Base-by-base conservation (phyloP, 2,888 invertebrate genomes). In the Habroteleia sp. region DNA sequence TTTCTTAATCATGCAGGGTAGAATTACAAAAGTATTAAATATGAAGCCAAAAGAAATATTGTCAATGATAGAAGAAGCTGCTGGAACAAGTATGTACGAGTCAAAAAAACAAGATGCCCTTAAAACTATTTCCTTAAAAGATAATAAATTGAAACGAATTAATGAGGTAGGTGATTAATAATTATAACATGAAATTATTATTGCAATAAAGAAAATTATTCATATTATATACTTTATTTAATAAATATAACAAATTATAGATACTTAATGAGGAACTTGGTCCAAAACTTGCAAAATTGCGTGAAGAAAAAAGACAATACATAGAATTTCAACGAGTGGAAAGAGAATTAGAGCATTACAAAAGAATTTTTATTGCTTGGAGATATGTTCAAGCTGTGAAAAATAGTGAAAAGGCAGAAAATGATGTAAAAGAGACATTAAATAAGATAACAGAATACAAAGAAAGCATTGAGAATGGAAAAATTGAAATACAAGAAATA, bases 1-100 rank as follows among this genome's bases (percentile, higher is more conserved):
- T 89, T 99, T 99, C 89, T 92, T 99, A 25, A 99, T 99, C 84
- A 99, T 99, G 99, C 99, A 99, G 91, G 99, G 99, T 0, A 92
- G 97, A 77, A 98, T 99, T 79, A 99, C 99, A 0, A 99, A 99
- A 91, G 99, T 99, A 1, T 90, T 99, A 16, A 99, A 97, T 88
- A 99, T 99, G 99, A 99, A 98, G 86, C 98, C 99, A 0, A 92
- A 93, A 37, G 99, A 99, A 94, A 96, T 98, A 83, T 90, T 98
- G 54, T 95, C 96, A 0, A 98, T 99, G 98, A 94, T 99, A 60
- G 99, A 99, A 90, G 99, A 99, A 90, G 98, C 99, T 3, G 98
- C 98, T 0, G 99, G 99, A 0, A 99, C 99, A 0, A 93, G 96
- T 82, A 94, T 98, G 93, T 99, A 99, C 87, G 98, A 99, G 88